Evolutionary conservation across 2,797 vertebrate species (phyloP), one percentile per base, ranked within the genome.

Genomic region (Babyrousa celebensis): DNA sequence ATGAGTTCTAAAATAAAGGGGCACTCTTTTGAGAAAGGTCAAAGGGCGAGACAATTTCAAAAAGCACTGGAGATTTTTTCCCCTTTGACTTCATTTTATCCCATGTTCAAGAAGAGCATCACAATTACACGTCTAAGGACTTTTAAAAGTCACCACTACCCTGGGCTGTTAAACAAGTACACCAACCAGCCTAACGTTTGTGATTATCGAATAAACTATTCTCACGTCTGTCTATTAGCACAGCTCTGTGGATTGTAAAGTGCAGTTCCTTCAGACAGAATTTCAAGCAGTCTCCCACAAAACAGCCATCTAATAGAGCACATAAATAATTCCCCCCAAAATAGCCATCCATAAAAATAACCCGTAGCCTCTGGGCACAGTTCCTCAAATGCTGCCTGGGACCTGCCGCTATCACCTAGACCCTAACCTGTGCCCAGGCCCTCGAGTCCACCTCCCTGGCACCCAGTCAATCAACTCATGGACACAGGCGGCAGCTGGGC

Each of bases 201-300:
- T 58, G 68, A 52, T 54, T 54, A 20, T 32, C 68, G 54, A 83
- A 68, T 27, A 75, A 80, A 40, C 68, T 71, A 87, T 27, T 67
- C 52, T 48, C 60, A 68, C 18, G 52, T 60, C 16, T 20, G 83
- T 82, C 48, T 67, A 67, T 65, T 12, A 70, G 56, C 68, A 80
- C 32, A 68, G 18, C 43, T 74, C 20, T 10, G 11, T 80, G 21
- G 32, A 70, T 92, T 91, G 36, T 23, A 58, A 85, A 85, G 68
- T 60, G 6, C 17, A 63, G 48, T n/a, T 87, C 15, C 40, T 91
- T 20, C 36, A 29, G 56, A 79, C 0, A 74, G 70, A 67, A 93
- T 82, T 86, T 92, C 80, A 87, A 63, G 60, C 43, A 78, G 25
- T n/a, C 36, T 75, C 36, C 16, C 63, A 83, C 32, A 62, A 96